Conservation (phyloP, 2,888 invertebrate genomes). For the Lasioglossum calceatum region DNA sequence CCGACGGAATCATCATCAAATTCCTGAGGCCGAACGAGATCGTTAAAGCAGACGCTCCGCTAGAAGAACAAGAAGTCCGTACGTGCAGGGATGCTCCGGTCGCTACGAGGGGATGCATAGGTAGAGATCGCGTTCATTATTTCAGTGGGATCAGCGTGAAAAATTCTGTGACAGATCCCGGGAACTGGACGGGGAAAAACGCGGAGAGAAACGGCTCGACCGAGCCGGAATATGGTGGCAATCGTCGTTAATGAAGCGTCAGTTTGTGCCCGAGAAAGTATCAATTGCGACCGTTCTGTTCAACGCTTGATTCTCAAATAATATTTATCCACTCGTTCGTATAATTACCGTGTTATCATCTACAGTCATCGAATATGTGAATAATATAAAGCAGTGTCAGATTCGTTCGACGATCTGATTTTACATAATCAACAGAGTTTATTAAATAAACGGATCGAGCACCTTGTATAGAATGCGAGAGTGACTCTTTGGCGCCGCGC, state of each 20-base stretch:
- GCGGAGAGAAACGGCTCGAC: slow-evolving; percentile 23
- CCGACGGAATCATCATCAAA: slow-evolving; percentile 59
- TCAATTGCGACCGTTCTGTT: slow-evolving; percentile 45
- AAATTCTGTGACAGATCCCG: slow-evolving; percentile 44
- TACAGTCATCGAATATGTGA: too few relatives aligned
- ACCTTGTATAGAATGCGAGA: slow-evolving; percentile 58
- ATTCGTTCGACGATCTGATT: slow-evolving; percentile 21
- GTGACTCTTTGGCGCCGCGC: slow-evolving; percentile 54
- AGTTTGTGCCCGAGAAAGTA: slow-evolving; percentile 47
- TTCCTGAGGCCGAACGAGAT: slow-evolving; percentile 66
- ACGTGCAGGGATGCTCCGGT: slow-evolving; percentile 59
- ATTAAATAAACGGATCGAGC: slow-evolving; percentile 47
- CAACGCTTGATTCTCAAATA: background rate
- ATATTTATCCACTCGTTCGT: background rate
- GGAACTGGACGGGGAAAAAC: slow-evolving; percentile 36
- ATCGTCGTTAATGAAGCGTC: slow-evolving; percentile 56
- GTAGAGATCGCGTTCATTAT: slow-evolving; percentile 61
- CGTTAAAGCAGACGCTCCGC: slow-evolving; percentile 60
- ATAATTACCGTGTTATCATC: too few relatives aligned
- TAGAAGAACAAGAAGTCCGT: slow-evolving; percentile 61
- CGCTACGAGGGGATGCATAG: slow-evolving; percentile 53
- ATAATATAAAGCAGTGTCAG: background rate
- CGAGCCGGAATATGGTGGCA: slow-evolving; percentile 30
- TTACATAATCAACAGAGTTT: slow-evolving; percentile 49
- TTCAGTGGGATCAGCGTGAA: slow-evolving; percentile 46